Conservation (phyloP, 2,797 vertebrate genomes). For the Cheirogaleus major region DNA sequence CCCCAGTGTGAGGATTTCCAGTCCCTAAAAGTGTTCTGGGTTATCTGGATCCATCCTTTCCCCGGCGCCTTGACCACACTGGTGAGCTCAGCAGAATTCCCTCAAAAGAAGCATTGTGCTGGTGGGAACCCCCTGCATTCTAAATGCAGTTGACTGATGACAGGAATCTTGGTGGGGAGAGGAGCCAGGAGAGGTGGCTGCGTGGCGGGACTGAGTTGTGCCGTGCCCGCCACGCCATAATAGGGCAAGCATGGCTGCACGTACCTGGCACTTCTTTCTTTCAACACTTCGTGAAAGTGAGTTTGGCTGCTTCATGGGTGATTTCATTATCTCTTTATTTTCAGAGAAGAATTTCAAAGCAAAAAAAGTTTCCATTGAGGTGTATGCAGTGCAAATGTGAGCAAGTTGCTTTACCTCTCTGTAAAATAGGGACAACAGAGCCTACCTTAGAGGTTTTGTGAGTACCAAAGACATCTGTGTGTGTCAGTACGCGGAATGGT, state of each 20-base stretch:
- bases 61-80: neutral
- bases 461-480: neutral
- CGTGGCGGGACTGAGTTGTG: neutral
- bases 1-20: fast-evolving
- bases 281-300: conserved; percentile 69
- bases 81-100: neutral
- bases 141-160: conserved; percentile 51
- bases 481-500: neutral
- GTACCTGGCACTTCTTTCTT: conserved; percentile 83
- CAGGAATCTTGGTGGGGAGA: conserved; percentile 59
- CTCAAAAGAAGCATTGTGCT: conserved; percentile 34
- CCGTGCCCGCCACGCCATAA: conserved; percentile 73
- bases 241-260: conserved; percentile 62
- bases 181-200: conserved; percentile 55
- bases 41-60: neutral
- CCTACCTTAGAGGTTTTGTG: neutral
- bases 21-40: neutral
- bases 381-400: neutral
- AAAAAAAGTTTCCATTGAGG: conserved; percentile 4
- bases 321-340: conserved; percentile 76
- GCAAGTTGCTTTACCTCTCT: neutral
- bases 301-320: conserved; percentile 53
- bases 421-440: neutral
- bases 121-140: neutral
- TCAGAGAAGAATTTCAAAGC: conserved; percentile 70